These are phyloP conservation scores for Drosophila nigrodunni DNA, from an alignment of 1,140 invertebrate species.

Conservation along the genomic window DNA sequence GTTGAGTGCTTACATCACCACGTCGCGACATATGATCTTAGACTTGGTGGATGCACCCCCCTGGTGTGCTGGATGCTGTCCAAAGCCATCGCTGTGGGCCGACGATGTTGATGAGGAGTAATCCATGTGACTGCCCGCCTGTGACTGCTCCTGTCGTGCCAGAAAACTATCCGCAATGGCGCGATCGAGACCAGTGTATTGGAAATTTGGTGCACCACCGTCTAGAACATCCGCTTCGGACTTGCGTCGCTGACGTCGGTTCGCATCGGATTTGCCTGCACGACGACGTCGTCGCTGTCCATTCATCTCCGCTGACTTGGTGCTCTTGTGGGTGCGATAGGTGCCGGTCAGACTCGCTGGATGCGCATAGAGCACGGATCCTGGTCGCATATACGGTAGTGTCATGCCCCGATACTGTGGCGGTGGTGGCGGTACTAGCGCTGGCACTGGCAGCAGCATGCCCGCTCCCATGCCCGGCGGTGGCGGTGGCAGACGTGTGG, in stretches of 20 bases:
- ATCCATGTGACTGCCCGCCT: constrained; percentile 74
- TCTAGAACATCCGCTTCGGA: constrained; percentile 78
- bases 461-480: constrained; percentile 47
- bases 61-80: constrained; percentile 33
- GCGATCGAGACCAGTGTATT: constrained; percentile 76
- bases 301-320: constrained; percentile 70
- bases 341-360: constrained; percentile 63
- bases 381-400: constrained; percentile 67
- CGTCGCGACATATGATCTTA: constrained; percentile 57
- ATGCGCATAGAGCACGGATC: constrained; percentile 65
- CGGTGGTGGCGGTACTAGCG: constrained; percentile 25
- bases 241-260: constrained; percentile 77
- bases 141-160: constrained; percentile 77
- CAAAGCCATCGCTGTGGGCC: constrained; percentile 53
- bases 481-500: constrained; percentile 60
- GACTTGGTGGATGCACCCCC: constrained; percentile 70
- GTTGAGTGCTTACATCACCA: constrained; percentile 13
- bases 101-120: constrained; percentile 77
- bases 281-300: constrained; percentile 66
- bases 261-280: constrained; percentile 67
- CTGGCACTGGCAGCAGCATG: constrained; percentile 53
- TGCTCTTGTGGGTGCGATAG: constrained; percentile 77
- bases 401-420: constrained; percentile 71
- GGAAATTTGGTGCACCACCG: constrained; percentile 71
- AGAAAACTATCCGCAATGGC: constrained; percentile 80